phyloP scores from a whole-genome alignment of 2,113 vertebrate species.

The Oostethus manadensis region DNA sequence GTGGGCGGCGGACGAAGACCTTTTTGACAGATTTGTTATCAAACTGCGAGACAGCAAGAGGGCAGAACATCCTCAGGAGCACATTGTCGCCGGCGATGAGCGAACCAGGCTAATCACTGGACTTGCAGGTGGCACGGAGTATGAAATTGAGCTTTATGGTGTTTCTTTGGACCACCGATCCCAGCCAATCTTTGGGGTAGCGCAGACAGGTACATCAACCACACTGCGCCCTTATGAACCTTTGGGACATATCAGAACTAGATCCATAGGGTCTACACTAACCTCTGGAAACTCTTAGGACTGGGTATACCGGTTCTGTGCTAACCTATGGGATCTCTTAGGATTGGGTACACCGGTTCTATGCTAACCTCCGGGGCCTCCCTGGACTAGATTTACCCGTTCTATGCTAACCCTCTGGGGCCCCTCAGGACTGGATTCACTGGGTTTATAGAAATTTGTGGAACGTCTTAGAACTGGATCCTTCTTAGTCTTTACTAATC shows the following conservation, averaged over 20 bases:
- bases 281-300: constrained; percentile 6
- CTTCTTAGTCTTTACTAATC: not conserved
- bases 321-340: not conserved
- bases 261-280: not conserved
- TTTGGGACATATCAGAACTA: not conserved
- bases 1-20: constrained; percentile 85
- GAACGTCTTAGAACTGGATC: not conserved
- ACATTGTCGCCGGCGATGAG: constrained; percentile 72
- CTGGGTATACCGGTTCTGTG: not conserved
- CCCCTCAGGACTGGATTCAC: not conserved
- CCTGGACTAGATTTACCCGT: not conserved
- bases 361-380: not conserved
- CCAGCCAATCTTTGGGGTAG: constrained; percentile 78
- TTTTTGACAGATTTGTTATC: constrained; percentile 90
- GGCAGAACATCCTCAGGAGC: constrained; percentile 78
- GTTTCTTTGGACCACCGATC: constrained; percentile 81
- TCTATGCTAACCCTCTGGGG: not conserved
- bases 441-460: not conserved
- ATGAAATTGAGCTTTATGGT: constrained; percentile 90
- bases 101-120: constrained; percentile 81
- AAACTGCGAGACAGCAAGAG: constrained; percentile 88
- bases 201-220: constrained; percentile 82
- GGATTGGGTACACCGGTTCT: not conserved
- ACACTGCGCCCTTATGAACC: not conserved
- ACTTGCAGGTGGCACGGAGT: constrained; percentile 86